Evolutionary conservation across 2,888 invertebrate species (phyloP).

Genomic region (Neoascia interrupta): DNA sequence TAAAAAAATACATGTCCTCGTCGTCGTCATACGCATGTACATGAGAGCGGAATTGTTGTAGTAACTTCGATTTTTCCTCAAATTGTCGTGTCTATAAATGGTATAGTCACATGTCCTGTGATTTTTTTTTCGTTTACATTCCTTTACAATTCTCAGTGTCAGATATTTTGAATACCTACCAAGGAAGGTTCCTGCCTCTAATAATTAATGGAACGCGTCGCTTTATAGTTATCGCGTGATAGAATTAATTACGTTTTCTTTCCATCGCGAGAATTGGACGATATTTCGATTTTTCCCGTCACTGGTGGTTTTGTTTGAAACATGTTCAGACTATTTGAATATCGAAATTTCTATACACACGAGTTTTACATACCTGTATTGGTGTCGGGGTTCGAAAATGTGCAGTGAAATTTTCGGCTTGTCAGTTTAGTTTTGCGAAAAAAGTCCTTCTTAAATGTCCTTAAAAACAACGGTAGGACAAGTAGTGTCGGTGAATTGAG

Average conservation of each 20-base stretch:
- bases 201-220: no score
- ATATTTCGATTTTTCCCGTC: neutral
- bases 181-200: no score
- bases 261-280: neutral
- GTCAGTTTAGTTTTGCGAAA: neutral
- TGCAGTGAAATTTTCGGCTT: conserved; percentile 30
- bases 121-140: conserved; percentile 1
- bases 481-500: conserved; percentile 4
- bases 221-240: conserved; percentile 1
- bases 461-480: conserved; percentile 1
- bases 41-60: neutral
- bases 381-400: conserved; percentile 19
- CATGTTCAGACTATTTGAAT: conserved; percentile 57
- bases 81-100: conserved; percentile 44
- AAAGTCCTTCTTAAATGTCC: conserved; percentile 24
- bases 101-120: conserved; percentile 43
- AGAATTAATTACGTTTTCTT: conserved; percentile 2
- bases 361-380: conserved; percentile 25
- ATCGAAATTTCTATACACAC: conserved; percentile 38
- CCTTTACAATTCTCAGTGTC: neutral
- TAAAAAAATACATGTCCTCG: neutral
- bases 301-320: conserved; percentile 39
- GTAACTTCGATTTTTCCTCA: conserved; percentile 45
- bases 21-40: neutral
- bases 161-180: neutral